phyloP scores from a whole-genome alignment of 1,140 invertebrate species.

The Listronotus oregonensis region DNA sequence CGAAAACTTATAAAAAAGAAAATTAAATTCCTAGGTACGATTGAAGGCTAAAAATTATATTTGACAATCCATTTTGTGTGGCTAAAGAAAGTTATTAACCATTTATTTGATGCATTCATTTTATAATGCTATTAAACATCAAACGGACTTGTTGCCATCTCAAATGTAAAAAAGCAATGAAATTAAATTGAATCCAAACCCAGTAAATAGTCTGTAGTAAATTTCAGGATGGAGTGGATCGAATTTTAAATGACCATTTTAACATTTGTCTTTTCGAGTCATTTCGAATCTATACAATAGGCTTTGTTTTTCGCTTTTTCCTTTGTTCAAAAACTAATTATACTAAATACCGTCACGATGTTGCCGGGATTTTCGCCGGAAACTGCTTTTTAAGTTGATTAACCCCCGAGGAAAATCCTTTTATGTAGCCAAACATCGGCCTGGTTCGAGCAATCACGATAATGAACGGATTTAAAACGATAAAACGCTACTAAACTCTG shows the following conservation, averaged over 20 bases:
- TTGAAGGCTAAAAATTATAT: too few species aligned
- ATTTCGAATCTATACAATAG: neutral
- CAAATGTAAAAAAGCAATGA: too few species aligned
- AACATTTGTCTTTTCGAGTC: conserved; percentile 3
- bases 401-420: conserved; percentile 9
- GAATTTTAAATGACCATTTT: neutral
- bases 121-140: too few species aligned
- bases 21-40: too few species aligned
- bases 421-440: conserved; percentile 5
- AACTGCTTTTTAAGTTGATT: conserved; percentile 8
- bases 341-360: conserved; percentile 6
- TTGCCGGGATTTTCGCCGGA: neutral
- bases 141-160: too few species aligned
- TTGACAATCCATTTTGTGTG: too few species aligned
- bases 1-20: too few species aligned
- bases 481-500: neutral
- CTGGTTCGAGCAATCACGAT: neutral
- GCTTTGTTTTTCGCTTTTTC: conserved; percentile 1
- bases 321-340: conserved; percentile 10
- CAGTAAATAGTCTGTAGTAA: too few species aligned
- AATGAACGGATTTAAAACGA: conserved; percentile 1
- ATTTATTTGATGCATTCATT: too few species aligned
- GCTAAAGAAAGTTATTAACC: too few species aligned
- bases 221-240: too few species aligned
- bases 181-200: too few species aligned